A percentile compares a stretch with the other conserved stretches of the same genome.
These are phyloP conservation scores for Marronus borbonicus DNA, from an alignment of 2,888 invertebrate species.

Conservation along the genomic window DNA sequence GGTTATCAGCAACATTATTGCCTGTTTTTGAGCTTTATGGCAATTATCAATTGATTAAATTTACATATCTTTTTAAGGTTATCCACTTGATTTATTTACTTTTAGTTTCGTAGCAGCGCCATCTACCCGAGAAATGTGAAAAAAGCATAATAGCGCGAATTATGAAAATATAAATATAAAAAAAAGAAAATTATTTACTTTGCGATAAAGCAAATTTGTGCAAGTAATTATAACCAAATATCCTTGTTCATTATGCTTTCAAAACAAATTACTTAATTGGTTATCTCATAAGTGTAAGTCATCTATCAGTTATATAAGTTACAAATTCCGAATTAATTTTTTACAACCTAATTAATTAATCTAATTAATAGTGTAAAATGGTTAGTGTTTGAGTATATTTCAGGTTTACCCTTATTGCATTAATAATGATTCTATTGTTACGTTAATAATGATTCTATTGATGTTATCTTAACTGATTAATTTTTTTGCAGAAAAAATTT, in stretches of 20 bases:
- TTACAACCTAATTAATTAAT: no score
- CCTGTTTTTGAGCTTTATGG: not conserved
- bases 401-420: not conserved
- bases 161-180: no score
- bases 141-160: no score
- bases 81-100: not conserved
- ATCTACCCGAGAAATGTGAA: not conserved
- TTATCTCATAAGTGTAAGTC: no score
- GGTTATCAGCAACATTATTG: slow-evolving; percentile 3
- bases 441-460: not conserved
- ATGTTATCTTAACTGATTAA: slow-evolving; percentile 9
- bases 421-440: not conserved
- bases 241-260: no score
- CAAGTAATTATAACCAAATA: no score
- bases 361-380: not conserved
- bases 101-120: not conserved
- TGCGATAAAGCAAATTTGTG: no score
- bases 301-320: no score
- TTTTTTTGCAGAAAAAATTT: slow-evolving; percentile 70
- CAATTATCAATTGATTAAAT: not conserved
- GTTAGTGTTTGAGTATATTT: slow-evolving; percentile 1
- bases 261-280: no score
- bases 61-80: not conserved
- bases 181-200: no score
- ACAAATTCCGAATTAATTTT: no score